Conservation (phyloP, 2,113 vertebrate species). For the Perca flavescens region DNA sequence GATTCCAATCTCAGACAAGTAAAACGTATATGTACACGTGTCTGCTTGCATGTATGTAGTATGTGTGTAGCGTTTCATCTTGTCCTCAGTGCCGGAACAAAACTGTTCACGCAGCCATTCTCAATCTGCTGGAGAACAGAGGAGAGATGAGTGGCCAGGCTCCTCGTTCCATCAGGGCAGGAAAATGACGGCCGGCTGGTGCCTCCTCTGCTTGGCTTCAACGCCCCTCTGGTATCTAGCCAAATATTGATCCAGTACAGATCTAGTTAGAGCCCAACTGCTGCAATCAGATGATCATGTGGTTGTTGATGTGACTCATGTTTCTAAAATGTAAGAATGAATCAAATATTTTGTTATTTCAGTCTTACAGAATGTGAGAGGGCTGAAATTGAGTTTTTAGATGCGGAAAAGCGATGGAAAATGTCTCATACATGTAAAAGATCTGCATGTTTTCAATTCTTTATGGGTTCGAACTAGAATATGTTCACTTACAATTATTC, state of each 20-base stretch:
- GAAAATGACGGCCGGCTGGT: constrained; percentile 39
- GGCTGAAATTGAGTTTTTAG: neutral
- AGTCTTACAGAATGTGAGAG: neutral
- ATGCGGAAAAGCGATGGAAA: neutral
- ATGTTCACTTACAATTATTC: neutral
- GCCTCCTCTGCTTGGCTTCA: constrained; percentile 14
- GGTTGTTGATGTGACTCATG: constrained; percentile 15
- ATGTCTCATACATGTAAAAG: no score
- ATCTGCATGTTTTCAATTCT: neutral
- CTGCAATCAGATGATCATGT: constrained; percentile 31
- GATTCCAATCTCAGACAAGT: neutral
- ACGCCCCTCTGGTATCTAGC: constrained; percentile 17
- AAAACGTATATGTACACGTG: neutral
- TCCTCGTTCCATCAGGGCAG: constrained; percentile 27
- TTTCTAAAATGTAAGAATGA: neutral
- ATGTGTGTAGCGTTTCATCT: neutral
- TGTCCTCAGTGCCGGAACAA: constrained; percentile 20
- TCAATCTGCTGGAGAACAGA: constrained; percentile 43
- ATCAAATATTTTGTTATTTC: neutral
- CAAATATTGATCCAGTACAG: constrained; percentile 64
- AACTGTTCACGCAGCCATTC: constrained; percentile 35
- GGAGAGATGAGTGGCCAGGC: constrained; percentile 37
- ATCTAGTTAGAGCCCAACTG: constrained; percentile 44
- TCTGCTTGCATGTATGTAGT: neutral
- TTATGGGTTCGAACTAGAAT: neutral